Conservation (phyloP, 92 coral and sea anemone genomes). For the Palythoa grandis region DNA sequence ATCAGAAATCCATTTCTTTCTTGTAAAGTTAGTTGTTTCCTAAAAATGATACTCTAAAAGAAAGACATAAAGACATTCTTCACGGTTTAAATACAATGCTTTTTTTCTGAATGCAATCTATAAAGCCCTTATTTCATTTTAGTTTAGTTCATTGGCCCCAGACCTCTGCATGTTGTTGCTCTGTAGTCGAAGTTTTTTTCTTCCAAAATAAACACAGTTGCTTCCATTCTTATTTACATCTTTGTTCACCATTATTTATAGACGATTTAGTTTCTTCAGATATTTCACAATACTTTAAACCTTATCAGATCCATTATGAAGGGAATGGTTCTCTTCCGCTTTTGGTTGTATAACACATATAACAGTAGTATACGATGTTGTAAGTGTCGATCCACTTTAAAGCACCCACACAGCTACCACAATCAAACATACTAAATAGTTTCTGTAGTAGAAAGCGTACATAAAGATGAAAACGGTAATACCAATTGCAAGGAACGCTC, state of each 20-base stretch:
- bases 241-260: background rate
- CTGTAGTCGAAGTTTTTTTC: background rate
- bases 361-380: background rate
- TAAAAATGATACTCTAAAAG: no score
- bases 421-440: constrained; percentile 84
- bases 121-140: background rate
- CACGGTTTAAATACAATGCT: no score
- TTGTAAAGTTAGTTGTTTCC: no score
- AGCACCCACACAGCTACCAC: constrained; percentile 91
- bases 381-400: background rate
- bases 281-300: background rate
- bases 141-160: background rate
- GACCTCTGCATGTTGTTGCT: background rate
- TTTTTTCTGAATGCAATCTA: no score
- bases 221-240: background rate
- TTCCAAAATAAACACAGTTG: constrained; percentile 31
- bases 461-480: constrained; percentile 80
- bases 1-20: no score
- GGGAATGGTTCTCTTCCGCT: background rate
- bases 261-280: background rate
- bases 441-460: constrained; percentile 80
- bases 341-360: background rate
- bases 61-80: no score
- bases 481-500: constrained; percentile 75
- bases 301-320: background rate